phyloP scores from a whole-genome alignment of 2,797 vertebrate species.

The Echiichthys vipera region DNA sequence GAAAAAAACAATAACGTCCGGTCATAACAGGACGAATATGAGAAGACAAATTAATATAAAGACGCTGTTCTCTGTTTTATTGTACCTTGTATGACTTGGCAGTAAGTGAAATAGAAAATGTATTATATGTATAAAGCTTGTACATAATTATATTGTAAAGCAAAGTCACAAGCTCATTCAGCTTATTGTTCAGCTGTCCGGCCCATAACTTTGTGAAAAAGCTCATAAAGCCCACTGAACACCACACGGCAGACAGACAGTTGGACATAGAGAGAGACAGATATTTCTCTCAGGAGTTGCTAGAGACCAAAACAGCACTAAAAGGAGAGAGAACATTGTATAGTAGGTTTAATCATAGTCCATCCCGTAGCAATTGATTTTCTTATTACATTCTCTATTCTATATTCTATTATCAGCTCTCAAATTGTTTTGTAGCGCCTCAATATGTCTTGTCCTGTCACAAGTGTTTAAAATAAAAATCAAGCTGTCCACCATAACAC shows the following conservation, averaged over 20 bases:
- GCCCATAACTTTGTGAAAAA: too few species aligned
- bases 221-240: too few species aligned
- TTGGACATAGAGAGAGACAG: background rate
- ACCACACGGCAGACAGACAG: too few species aligned
- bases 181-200: too few species aligned
- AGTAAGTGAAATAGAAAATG: conserved; percentile 13
- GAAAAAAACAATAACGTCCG: conserved; percentile 55
- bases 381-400: too few species aligned
- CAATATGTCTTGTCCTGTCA: too few species aligned
- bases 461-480: too few species aligned
- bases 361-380: too few species aligned
- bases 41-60: conserved; percentile 33
- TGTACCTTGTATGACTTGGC: conserved; percentile 12
- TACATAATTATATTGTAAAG: background rate
- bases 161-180: too few species aligned
- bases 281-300: background rate
- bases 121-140: too few species aligned
- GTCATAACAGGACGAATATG: conserved; percentile 16
- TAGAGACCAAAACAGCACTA: background rate
- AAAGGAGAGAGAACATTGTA: background rate
- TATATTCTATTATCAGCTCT: too few species aligned
- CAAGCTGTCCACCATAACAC: background rate
- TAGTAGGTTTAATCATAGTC: background rate
- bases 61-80: conserved; percentile 21
- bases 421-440: background rate